Evolutionary conservation across 2,888 invertebrate genomes (phyloP), one percentile per base, ranked within the genome.

Genomic region (Pterostichus niger): DNA sequence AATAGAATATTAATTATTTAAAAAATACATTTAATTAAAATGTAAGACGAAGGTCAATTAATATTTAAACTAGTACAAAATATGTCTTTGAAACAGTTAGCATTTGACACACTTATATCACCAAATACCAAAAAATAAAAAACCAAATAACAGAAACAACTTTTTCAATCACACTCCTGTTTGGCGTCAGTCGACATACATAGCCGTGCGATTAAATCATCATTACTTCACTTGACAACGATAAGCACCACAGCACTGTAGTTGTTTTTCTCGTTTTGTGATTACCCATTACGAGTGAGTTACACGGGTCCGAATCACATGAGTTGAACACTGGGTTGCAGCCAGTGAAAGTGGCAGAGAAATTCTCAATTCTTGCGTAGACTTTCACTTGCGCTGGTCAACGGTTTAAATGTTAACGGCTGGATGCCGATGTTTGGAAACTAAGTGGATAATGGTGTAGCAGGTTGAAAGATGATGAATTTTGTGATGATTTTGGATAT

Each of bases 151-250:
- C 11, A 49, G n/a, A 11, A 49, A 49, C 49, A 49, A 49, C n/a
- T 49, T 49, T 49, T 49, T 49, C n/a, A 49, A 5, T 40, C 40
- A 40, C 40, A 40, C 7, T 24, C 40, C 0, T 40, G 40, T 9
- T 7, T 40, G 40, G 40, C 40, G 1, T 44, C 44, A 49, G 11
- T 17, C 17, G 56, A 56, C 56, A 56, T 10, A 56, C 15, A 56
- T 56, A 61, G n/a, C 61, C 33, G 15, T 6, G 13, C 33, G 15
- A 17, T 68, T 68, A 68, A 68, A 68, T 68, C 68, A 68, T 68
- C 68, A 40, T 68, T 68, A 68, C 68, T 68, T 44, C 40, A 68
- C 68, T 15, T 68, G 61, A 56, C 15, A 56, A 56, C 56, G 40
- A 40, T 40, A 40, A 40, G 40, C 40, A 40, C 40, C 40, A 40